These are phyloP conservation scores for Ailurus styani DNA, from an alignment of 2,113 vertebrate genomes.

Conservation along the genomic window DNA sequence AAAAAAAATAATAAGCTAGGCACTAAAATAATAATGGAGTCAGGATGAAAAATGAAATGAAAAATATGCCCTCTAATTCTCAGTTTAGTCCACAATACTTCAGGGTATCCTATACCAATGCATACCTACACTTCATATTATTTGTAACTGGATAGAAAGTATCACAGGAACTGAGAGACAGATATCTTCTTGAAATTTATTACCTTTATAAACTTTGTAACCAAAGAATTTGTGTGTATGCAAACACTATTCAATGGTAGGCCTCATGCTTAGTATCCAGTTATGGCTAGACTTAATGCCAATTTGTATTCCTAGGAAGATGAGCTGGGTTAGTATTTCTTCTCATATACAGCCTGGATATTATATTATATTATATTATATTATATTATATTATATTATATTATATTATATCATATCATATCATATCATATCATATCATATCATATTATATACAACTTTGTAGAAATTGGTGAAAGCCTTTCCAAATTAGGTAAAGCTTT, in stretches of 20 bases:
- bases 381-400: too few relatives aligned
- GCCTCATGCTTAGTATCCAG: not conserved
- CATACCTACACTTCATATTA: not conserved
- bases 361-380: too few relatives aligned
- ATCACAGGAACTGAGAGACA: not conserved
- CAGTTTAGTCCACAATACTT: not conserved
- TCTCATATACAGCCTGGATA: not conserved
- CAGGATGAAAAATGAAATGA: not conserved
- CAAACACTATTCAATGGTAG: not conserved
- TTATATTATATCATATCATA: not conserved
- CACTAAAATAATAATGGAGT: not conserved
- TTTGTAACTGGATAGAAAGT: not conserved
- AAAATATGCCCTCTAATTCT: not conserved
- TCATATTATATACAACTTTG: not conserved
- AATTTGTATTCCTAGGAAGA: not conserved
- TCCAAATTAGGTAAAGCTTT: not conserved
- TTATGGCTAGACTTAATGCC: not conserved
- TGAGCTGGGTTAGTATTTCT: not conserved
- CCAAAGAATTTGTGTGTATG: not conserved
- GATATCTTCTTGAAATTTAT: not conserved
- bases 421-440: not conserved
- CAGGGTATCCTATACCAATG: not conserved
- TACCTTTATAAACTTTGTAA: not conserved
- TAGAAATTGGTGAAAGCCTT: not conserved
- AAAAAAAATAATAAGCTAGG: not conserved